A percentile compares a stretch with the other conserved stretches of the same genome.
phyloP scores from a whole-genome alignment of 2,888 invertebrate species.

The Tenthredo notha region DNA sequence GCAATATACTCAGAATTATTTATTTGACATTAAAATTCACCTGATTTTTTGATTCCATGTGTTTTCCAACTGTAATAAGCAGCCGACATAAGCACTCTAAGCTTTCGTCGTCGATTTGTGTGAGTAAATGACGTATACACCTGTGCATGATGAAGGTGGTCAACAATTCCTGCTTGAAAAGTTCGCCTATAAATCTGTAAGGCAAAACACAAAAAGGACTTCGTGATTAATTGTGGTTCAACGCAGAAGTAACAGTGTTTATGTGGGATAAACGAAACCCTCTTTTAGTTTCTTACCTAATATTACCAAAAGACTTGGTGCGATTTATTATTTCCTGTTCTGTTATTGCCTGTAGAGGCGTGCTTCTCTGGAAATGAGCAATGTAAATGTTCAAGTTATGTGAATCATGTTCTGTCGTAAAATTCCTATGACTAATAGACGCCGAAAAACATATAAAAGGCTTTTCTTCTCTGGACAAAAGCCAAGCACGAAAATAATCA shows the following conservation, averaged over 20 bases:
- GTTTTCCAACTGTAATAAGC: slow-evolving; percentile 93
- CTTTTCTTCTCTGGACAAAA: not conserved
- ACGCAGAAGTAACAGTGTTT: not conserved
- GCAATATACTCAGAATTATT: not conserved
- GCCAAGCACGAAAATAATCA: not conserved
- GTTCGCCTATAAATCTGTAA: slow-evolving; percentile 87
- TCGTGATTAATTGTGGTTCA: not conserved
- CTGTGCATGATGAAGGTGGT: slow-evolving; percentile 92
- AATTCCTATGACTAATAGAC: not conserved
- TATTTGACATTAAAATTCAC: slow-evolving; percentile 58
- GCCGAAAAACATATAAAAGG: not conserved
- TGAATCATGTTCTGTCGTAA: not conserved
- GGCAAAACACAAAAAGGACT: slow-evolving; percentile 35
- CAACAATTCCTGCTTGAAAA: slow-evolving; percentile 95
- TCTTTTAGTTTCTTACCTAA: slow-evolving; percentile 79
- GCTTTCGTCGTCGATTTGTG: slow-evolving; percentile 91
- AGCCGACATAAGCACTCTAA: slow-evolving; percentile 96
- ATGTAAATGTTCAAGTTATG: not conserved
- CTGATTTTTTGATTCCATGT: slow-evolving; percentile 82
- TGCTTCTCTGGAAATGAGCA: slow-evolving; percentile 80
- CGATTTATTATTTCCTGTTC: slow-evolving; percentile 90
- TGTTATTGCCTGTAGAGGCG: slow-evolving; percentile 84
- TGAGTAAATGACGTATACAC: slow-evolving; percentile 89
- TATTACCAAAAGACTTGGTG: slow-evolving; percentile 93
- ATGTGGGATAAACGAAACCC: not conserved